These are phyloP conservation scores for Galaxias olidus DNA, from an alignment of 2,797 vertebrate species.

Conservation along the genomic window DNA sequence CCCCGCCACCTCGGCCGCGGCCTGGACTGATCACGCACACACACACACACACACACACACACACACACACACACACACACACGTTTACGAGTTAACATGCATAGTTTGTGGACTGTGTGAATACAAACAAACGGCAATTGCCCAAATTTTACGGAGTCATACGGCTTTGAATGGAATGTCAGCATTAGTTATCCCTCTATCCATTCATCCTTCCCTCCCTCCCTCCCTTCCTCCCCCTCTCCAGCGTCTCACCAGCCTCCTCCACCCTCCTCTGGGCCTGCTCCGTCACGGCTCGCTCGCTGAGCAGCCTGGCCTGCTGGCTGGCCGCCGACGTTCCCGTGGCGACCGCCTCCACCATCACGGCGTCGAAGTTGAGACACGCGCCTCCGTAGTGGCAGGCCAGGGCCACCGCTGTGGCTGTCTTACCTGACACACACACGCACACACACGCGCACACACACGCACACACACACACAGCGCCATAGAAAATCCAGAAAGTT, in stretches of 20 bases:
- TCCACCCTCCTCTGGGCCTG: constrained; percentile 54
- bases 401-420: constrained; percentile 64
- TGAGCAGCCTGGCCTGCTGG: constrained; percentile 74
- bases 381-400: constrained; percentile 74
- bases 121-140: no score
- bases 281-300: constrained; percentile 64
- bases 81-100: not conserved
- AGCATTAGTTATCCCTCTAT: no score
- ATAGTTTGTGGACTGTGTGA: no score
- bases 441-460: not conserved
- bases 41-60: constrained; percentile 12
- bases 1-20: constrained; percentile 3
- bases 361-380: constrained; percentile 76
- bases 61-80: constrained; percentile 4
- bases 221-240: not conserved
- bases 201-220: not conserved
- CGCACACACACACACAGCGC: not conserved
- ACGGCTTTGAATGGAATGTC: no score
- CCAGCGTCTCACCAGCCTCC: constrained; percentile 67
- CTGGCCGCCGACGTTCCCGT: constrained; percentile 65
- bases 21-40: constrained; percentile 29
- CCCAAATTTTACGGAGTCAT: no score
- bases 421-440: constrained; percentile 72
- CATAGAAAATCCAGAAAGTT: no score
- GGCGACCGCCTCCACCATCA: constrained; percentile 78